Evolutionary conservation across 1,140 invertebrate genomes (phyloP).

Genomic region (Lasaia peninsularis): DNA sequence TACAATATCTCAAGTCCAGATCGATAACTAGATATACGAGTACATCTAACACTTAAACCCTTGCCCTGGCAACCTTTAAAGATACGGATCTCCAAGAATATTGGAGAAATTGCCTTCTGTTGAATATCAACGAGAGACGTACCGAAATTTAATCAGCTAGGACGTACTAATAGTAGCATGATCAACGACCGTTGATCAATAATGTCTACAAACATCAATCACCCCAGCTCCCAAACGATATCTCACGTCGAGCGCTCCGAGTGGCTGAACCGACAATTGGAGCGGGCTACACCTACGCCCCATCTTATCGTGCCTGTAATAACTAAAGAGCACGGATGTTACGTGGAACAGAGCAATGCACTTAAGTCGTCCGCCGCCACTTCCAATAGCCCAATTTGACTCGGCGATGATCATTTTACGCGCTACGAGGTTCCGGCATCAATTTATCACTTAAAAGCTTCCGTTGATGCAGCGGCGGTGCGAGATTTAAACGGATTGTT

Average conservation of each 20-base stretch:
- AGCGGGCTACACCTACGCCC: slow-evolving; percentile 31
- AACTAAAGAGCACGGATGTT: slow-evolving; percentile 22
- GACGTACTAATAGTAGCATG: too few species aligned
- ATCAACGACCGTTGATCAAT: too few species aligned
- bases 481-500: slow-evolving; percentile 40
- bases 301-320: slow-evolving; percentile 25
- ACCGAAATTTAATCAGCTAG: too few species aligned
- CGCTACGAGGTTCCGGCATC: slow-evolving; percentile 63
- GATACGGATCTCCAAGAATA: too few species aligned
- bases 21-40: too few species aligned
- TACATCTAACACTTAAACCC: too few species aligned
- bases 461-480: slow-evolving; percentile 45
- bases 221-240: background rate
- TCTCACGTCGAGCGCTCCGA: background rate
- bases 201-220: too few species aligned
- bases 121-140: too few species aligned
- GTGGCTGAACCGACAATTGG: slow-evolving; percentile 27
- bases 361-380: slow-evolving; percentile 38
- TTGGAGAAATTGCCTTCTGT: too few species aligned
- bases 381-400: slow-evolving; percentile 39
- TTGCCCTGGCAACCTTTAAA: too few species aligned
- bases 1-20: too few species aligned
- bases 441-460: slow-evolving; percentile 75
- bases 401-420: slow-evolving; percentile 64
- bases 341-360: slow-evolving; percentile 47